These are phyloP conservation scores for Hippocampus barbouri DNA, from an alignment of 2,113 vertebrate genomes.

Conservation along the genomic window DNA sequence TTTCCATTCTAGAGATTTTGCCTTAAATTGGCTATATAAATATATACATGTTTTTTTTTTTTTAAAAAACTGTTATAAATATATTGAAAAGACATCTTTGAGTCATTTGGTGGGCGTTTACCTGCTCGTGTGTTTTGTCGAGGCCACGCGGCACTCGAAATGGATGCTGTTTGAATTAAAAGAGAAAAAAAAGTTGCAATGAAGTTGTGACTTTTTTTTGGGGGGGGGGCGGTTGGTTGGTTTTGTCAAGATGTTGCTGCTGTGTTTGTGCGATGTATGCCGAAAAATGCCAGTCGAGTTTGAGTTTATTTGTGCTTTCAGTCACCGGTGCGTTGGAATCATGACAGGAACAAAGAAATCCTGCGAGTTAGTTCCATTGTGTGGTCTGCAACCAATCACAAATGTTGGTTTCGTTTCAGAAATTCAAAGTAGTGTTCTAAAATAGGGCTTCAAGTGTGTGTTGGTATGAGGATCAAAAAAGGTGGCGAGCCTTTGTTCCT, in stretches of 20 bases:
- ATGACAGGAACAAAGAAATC: too few relatives aligned
- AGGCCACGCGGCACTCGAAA: constrained; percentile 35
- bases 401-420: too few relatives aligned
- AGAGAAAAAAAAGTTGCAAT: constrained; percentile 72
- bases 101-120: constrained; percentile 57
- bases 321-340: too few relatives aligned
- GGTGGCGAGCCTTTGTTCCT: too few relatives aligned
- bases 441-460: too few relatives aligned
- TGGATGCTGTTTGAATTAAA: constrained; percentile 26
- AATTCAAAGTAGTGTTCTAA: too few relatives aligned
- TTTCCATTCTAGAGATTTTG: constrained; percentile 70
- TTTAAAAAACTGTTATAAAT: constrained; percentile 50
- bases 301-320: too few relatives aligned
- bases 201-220: constrained; percentile 70
- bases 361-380: too few relatives aligned
- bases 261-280: not conserved
- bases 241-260: constrained; percentile 26
- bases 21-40: constrained; percentile 66
- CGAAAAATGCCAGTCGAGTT: too few relatives aligned
- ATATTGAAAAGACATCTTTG: constrained; percentile 47
- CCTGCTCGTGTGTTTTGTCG: constrained; percentile 55
- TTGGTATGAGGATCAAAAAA: too few relatives aligned
- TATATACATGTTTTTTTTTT: not conserved
- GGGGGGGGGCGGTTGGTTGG: not conserved
- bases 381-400: too few relatives aligned